These are phyloP conservation scores for Enoplosus armatus DNA, from an alignment of 2,797 vertebrate species.

Conservation along the genomic window DNA sequence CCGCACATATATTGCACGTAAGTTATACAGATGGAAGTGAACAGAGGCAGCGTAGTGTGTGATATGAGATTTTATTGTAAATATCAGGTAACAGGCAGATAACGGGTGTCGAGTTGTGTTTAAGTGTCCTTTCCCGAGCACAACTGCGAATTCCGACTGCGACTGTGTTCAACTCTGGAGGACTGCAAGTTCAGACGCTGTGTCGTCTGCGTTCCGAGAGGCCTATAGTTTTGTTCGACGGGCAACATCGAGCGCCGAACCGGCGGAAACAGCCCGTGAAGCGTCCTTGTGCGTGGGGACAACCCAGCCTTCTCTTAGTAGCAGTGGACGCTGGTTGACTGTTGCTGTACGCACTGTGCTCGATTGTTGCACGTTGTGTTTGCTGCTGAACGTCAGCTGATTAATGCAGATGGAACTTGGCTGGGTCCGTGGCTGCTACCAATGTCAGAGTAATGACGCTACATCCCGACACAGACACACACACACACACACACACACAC, in stretches of 20 bases:
- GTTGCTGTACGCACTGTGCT: not conserved
- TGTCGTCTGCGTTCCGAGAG: not conserved
- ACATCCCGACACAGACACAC: slow-evolving; percentile 36
- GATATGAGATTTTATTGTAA: not conserved
- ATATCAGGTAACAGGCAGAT: not conserved
- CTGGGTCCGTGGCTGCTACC: slow-evolving; percentile 49
- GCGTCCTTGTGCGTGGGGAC: not conserved
- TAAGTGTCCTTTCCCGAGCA: not conserved
- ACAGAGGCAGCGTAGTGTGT: not conserved
- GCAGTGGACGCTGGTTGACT: too few species aligned
- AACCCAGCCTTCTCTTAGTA: not conserved
- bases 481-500: not conserved
- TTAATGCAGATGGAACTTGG: slow-evolving; percentile 56
- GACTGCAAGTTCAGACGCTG: not conserved
- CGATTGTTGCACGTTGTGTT: slow-evolving; percentile 28
- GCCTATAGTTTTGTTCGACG: not conserved
- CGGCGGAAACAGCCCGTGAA: not conserved
- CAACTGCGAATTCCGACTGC: not conserved
- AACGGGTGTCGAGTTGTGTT: not conserved
- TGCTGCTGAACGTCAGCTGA: slow-evolving; percentile 37
- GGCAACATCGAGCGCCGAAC: not conserved
- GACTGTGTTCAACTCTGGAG: not conserved
- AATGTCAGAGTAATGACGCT: slow-evolving; percentile 56
- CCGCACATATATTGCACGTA: too few species aligned
- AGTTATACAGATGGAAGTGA: too few species aligned